phyloP scores from a whole-genome alignment of 2,888 invertebrate genomes.

The Pachliopta kotzebuea region DNA sequence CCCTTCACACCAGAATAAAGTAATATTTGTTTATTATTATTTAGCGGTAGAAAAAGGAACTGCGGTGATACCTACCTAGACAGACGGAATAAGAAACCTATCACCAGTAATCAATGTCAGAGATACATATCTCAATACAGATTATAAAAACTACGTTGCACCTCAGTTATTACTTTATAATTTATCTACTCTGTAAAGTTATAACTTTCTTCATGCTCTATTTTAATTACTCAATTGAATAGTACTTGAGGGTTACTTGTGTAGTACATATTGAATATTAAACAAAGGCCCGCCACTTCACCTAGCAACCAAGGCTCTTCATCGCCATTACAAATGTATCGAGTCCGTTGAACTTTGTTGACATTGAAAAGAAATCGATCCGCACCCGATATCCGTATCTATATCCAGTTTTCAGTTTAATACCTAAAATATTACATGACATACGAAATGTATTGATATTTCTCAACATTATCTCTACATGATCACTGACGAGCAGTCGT shows the following conservation, averaged over 20 bases:
- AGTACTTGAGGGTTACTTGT: neutral
- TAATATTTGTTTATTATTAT: too few species aligned
- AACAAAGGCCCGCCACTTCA: neutral
- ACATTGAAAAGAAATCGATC: conserved; percentile 10
- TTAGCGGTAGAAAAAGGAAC: too few species aligned
- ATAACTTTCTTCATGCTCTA: too few species aligned
- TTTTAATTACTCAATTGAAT: neutral
- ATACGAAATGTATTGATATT: conserved; percentile 11
- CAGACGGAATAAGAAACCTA: too few species aligned
- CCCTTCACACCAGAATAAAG: too few species aligned
- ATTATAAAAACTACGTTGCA: too few species aligned
- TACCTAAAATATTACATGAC: neutral
- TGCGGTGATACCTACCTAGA: too few species aligned
- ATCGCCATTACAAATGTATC: conserved; percentile 1
- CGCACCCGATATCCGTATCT: neutral
- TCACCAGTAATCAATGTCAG: too few species aligned
- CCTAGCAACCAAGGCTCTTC: neutral
- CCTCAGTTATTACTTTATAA: too few species aligned
- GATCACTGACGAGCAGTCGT: conserved; percentile 16
- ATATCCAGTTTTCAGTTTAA: conserved; percentile 2
- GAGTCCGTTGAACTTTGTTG: conserved; percentile 9
- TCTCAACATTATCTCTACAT: conserved; percentile 14
- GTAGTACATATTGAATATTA: neutral
- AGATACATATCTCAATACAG: too few species aligned
- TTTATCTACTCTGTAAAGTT: too few species aligned